phyloP scores from a whole-genome alignment of 1,140 invertebrate genomes.

The Telenomus remus region DNA sequence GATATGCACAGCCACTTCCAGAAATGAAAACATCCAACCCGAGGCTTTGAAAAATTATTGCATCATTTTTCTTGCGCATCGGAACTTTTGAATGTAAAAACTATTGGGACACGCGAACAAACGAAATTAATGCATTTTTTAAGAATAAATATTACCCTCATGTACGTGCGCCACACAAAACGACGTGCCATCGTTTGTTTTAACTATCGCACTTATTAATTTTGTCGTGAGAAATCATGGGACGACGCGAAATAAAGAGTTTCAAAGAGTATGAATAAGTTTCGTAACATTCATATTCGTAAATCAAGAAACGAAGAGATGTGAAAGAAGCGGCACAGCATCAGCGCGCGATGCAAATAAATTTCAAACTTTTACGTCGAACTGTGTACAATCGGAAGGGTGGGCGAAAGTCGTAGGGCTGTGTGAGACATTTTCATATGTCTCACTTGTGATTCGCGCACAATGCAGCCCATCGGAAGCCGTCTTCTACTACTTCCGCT shows the following conservation, averaged over 20 bases:
- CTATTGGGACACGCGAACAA: constrained; percentile 12
- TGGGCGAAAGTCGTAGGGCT: constrained; percentile 57
- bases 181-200: constrained; percentile 29
- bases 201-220: constrained; percentile 25
- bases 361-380: constrained; percentile 62
- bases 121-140: constrained; percentile 45
- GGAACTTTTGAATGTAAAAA: constrained; percentile 53
- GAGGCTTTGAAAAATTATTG: constrained; percentile 61
- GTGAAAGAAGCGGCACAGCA: constrained; percentile 22
- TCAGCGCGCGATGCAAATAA: constrained; percentile 52
- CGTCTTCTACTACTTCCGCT: constrained; percentile 69
- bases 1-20: constrained; percentile 61
- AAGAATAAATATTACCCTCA: constrained; percentile 7
- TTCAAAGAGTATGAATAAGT: constrained; percentile 23
- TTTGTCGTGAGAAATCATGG: neutral
- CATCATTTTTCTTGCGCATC: constrained; percentile 58
- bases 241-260: constrained; percentile 1
- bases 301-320: constrained; percentile 34
- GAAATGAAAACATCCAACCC: constrained; percentile 57
- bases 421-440: constrained; percentile 62
- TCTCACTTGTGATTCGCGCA: constrained; percentile 66
- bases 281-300: constrained; percentile 8
- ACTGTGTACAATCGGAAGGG: constrained; percentile 59
- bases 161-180: constrained; percentile 26
- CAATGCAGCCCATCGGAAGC: constrained; percentile 71